Evolutionary conservation across 2,888 invertebrate genomes (phyloP), one percentile per base, ranked within the genome.

Genomic region (Clivina fossor): DNA sequence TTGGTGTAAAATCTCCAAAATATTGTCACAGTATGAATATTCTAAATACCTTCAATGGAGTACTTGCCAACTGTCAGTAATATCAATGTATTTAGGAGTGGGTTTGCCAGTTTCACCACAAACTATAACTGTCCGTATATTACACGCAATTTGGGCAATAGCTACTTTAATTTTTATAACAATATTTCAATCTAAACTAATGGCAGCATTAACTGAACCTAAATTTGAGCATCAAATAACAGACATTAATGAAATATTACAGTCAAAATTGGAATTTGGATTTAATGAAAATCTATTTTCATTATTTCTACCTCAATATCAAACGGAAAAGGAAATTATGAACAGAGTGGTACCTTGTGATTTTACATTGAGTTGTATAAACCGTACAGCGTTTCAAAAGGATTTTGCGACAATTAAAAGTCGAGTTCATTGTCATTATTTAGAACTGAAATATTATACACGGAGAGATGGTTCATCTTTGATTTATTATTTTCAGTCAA

Each of bases 121-220:
- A 38, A 38, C 47, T 5, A 15, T 38, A 24, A 20, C 11, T 30
- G 22, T 54, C 2, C n/a, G 54, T 19, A 30, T 54, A 11, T 28
- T 54, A n/a, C 40, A 46, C 28, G n/a, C 20, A 13, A 37, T 47
- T 26, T 54, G 47, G 38, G 11, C 26, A 5, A 28, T 46, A 18
- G 11, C 20, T 19, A 54, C 37, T 28, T 37, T 46, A 24, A 28
- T 57, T 18, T 30, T 57, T 3, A 38, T 43, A 1, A 44, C 55
- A 3, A 30, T 33, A 8, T 60, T 59, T 46, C 59, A 60, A 56
- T 51, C 58, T 3, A 43, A 59, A 13, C 5, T 58, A 9, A 47
- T 56, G 4, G 20, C 41, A 0, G 49, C 22, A 4, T 44, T 62
- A 13, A 59, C 58, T 41, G 47, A 49, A 18, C 50, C 50, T 2